These are phyloP conservation scores for Polypedilum vanderplanki DNA, from an alignment of 1,140 invertebrate genomes.

Conservation along the genomic window DNA sequence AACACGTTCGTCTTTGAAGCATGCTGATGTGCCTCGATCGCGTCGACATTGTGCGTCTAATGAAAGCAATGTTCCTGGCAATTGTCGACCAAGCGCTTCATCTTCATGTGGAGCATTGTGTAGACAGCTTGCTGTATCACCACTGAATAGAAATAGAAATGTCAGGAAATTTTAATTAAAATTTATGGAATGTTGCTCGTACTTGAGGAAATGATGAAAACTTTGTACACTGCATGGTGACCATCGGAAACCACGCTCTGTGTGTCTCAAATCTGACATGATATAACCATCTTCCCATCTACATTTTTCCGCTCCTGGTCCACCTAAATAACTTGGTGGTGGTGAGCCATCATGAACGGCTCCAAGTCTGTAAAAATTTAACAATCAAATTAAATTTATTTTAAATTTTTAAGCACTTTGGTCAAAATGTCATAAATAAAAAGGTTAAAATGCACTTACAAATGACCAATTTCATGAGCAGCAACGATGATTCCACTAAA, in stretches of 20 bases:
- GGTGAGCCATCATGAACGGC: slow-evolving; percentile 93
- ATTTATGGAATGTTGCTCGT: slow-evolving; percentile 41
- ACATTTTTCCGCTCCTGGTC: slow-evolving; percentile 90
- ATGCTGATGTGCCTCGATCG: slow-evolving; percentile 79
- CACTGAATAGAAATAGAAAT: slow-evolving; percentile 53
- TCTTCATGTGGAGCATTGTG: slow-evolving; percentile 92
- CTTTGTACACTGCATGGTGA: slow-evolving; percentile 88
- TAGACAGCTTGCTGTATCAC: slow-evolving; percentile 87
- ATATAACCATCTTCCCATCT: slow-evolving; percentile 95
- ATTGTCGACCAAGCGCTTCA: slow-evolving; percentile 75
- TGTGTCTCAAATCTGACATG: slow-evolving; percentile 90
- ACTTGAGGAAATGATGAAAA: slow-evolving; percentile 95
- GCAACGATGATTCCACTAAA: slow-evolving; percentile 95
- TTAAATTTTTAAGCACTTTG: slow-evolving; percentile 14
- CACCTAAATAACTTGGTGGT: slow-evolving; percentile 86
- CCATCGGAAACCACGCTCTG: slow-evolving; percentile 91
- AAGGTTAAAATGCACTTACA: slow-evolving; percentile 62
- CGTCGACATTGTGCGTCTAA: slow-evolving; percentile 88
- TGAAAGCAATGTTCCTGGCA: slow-evolving; percentile 82
- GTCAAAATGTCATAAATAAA: not conserved
- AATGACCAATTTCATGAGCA: slow-evolving; percentile 91
- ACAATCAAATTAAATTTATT: slow-evolving; percentile 34
- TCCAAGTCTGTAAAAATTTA: slow-evolving; percentile 59
- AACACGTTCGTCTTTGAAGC: slow-evolving; percentile 84
- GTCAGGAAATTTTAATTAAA: slow-evolving; percentile 30